phyloP scores from a whole-genome alignment of 2,888 invertebrate genomes.

The Odontothrips loti region DNA sequence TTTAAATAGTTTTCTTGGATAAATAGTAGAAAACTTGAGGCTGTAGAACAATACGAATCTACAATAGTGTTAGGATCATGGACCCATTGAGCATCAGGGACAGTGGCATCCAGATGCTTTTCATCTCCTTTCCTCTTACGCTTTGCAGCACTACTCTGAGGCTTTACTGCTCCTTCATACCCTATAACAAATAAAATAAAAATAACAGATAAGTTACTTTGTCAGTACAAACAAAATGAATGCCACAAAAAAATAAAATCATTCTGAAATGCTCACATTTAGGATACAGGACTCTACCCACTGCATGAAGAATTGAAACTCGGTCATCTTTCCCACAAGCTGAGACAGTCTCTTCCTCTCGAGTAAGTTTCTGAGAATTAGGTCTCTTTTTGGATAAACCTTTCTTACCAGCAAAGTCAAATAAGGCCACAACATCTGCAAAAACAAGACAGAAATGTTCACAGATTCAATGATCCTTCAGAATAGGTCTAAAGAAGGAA shows the following conservation, averaged over 20 bases:
- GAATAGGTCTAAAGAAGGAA: neutral
- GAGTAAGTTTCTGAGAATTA: neutral
- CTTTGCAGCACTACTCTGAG: neutral
- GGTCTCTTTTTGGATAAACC: neutral
- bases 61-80: neutral
- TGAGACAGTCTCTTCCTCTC: neutral
- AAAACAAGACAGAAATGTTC: neutral
- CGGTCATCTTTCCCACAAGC: conserved; percentile 7
- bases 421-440: neutral
- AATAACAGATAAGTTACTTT: neutral
- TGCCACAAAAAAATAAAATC: neutral
- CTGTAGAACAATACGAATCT: neutral
- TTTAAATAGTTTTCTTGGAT: conserved; percentile 1
- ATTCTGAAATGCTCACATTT: conserved; percentile 8
- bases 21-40: neutral
- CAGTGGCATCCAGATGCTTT: neutral
- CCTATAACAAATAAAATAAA: neutral
- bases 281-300: neutral
- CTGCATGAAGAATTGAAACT: neutral
- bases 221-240: neutral
- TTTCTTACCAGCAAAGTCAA: conserved; percentile 4
- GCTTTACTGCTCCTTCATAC: neutral
- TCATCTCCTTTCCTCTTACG: conserved; percentile 6
- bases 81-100: neutral
- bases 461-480: neutral